Evolutionary conservation across 2,888 invertebrate species (phyloP).

Genomic region (Orchesellides sinensis): DNA sequence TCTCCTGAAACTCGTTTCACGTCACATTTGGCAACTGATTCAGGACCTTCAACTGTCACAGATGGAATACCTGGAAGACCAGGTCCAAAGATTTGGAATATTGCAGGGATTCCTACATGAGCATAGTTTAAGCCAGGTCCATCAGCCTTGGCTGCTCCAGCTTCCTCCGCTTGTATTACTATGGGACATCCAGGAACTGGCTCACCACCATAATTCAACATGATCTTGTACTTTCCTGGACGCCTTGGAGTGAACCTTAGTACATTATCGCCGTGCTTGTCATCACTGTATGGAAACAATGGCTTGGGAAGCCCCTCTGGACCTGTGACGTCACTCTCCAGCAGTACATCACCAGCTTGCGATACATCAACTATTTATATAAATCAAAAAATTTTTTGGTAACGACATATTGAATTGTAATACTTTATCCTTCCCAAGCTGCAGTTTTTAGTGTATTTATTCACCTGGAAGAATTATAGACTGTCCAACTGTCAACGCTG

Average conservation of each 20-base stretch:
- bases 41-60: conserved; percentile 81
- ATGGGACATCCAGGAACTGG: conserved; percentile 80
- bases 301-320: conserved; percentile 91
- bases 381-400: neutral
- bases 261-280: conserved; percentile 82
- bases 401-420: too few relatives aligned
- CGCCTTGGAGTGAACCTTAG: conserved; percentile 91
- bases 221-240: conserved; percentile 86
- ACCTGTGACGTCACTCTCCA: conserved; percentile 92
- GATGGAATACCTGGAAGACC: conserved; percentile 79
- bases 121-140: conserved; percentile 81
- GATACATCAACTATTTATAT: conserved; percentile 84
- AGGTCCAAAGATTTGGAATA: conserved; percentile 79
- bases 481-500: conserved; percentile 86
- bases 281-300: conserved; percentile 84
- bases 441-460: too few relatives aligned
- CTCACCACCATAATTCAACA: conserved; percentile 80
- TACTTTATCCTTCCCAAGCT: too few relatives aligned
- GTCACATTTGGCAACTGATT: conserved; percentile 78
- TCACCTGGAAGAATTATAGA: conserved; percentile 85
- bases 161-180: conserved; percentile 80
- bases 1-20: conserved; percentile 74
- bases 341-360: conserved; percentile 89
- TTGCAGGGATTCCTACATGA: conserved; percentile 79
- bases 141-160: conserved; percentile 80